Evolutionary conservation across 2,888 invertebrate genomes (phyloP), one percentile per base, ranked within the genome.

Genomic region (Diloba caeruleocephala): DNA sequence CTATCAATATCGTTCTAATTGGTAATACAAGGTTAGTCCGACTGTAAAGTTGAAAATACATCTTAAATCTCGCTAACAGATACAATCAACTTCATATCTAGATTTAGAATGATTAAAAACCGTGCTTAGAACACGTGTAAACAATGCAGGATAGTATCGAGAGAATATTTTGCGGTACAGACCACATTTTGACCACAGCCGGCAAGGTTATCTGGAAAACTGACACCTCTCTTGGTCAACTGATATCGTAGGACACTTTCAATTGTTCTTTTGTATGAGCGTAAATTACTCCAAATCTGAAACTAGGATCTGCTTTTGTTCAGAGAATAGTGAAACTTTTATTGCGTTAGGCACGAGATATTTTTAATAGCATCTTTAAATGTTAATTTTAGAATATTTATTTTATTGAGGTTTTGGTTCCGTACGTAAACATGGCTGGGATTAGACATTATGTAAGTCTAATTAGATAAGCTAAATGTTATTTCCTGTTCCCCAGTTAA

Each of bases 181-280:
- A 39, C 41, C 41, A 37, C 59, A 38, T 44, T n/a, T 54, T 60
- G 54, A 71, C 72, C 60, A 67, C 85, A 81, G 48, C 63, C 57
- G 37, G 66, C 85, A 83, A 84, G 84, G 84, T 84, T 84, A 85
- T 82, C 82, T 56, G 42, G 73, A 59, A 62, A 81, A 68, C 64
- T 75, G 84, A 84, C 81, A 84, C 83, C 74, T 73, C 62, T 64
- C 74, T 68, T 75, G 74, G 74, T 68, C 70, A 68, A 76, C 67
- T 74, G 77, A 82, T 79, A 80, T 64, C 52, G 46, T 62, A n/a
- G n/a, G n/a, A 64, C 50, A 71, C 69, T 66, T 74, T 67, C 59
- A 53, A 71, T 74, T 67, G 72, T 74, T 61, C 68, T 53, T 32
- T 10, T n/a, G 34, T 31, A 12, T 43, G 7, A 25, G 28, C 15